Percentiles rank a stretch among this genome's conserved stretches.
Evolutionary conservation across 30 jellyfish, hydroid and myxozoan species (phyloP).

Genomic region (Sanderia malayensis): DNA sequence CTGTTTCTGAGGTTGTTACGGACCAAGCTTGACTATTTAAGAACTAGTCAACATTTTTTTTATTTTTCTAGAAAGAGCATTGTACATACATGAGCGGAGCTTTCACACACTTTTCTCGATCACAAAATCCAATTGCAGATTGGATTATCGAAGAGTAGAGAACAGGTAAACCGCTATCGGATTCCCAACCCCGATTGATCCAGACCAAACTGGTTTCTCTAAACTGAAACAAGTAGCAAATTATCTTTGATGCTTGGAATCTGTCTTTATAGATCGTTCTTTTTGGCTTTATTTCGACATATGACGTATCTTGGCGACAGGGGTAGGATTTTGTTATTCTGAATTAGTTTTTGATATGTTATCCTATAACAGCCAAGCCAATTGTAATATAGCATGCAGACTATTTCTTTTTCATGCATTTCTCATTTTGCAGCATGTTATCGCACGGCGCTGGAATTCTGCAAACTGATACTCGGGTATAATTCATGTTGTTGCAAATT

Average conservation of each 20-base stretch:
- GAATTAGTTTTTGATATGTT: too few relatives aligned
- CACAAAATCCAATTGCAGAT: slow-evolving; percentile 80
- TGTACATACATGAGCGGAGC: slow-evolving; percentile 73
- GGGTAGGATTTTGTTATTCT: slow-evolving; percentile 68
- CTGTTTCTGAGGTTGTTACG: too few relatives aligned
- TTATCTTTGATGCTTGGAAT: too few relatives aligned
- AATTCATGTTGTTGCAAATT: too few relatives aligned
- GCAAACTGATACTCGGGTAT: slow-evolving; percentile 85
- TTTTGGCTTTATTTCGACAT: slow-evolving; percentile 96
- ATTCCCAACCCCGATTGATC: too few relatives aligned
- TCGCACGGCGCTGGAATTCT: slow-evolving; percentile 91
- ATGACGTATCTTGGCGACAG: slow-evolving; percentile 62
- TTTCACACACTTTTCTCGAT: slow-evolving; percentile 83
- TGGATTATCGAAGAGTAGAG: slow-evolving; percentile 81
- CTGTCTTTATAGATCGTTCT: slow-evolving; percentile 75
- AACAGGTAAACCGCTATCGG: slow-evolving; percentile 58
- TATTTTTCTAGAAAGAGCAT: slow-evolving; percentile 70
- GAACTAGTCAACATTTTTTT: too few relatives aligned
- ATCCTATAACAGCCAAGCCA: too few relatives aligned
- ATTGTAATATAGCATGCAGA: too few relatives aligned
- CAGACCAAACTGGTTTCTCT: too few relatives aligned
- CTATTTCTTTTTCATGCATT: too few relatives aligned
- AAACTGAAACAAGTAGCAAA: too few relatives aligned
- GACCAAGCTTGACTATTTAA: too few relatives aligned
- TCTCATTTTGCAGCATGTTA: slow-evolving; percentile 85